A percentile compares a stretch with the other conserved stretches of the same genome.
Evolutionary conservation across 37 sponge, comb jelly and placozoan species (phyloP).

Genomic region (Theonella swinhoei): DNA sequence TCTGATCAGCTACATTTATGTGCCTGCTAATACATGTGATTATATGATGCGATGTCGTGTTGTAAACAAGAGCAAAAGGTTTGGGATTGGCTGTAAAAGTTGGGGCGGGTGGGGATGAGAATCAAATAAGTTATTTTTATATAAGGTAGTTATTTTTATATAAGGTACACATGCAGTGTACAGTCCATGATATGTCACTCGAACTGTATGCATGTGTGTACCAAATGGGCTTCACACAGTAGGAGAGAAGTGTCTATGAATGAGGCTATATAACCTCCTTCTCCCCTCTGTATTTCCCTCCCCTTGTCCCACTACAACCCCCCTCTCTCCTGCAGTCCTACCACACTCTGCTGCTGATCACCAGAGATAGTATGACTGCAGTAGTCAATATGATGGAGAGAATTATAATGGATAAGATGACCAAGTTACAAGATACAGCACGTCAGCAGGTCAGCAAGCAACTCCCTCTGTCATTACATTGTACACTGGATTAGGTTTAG

Average conservation of each 20-base stretch:
- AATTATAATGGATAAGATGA: constrained; percentile 88
- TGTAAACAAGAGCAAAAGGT: too few species aligned
- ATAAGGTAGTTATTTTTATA: too few species aligned
- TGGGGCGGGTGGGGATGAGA: neutral
- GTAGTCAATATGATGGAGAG: constrained; percentile 58
- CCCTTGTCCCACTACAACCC: neutral
- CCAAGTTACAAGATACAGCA: constrained; percentile 50
- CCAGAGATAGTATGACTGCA: constrained; percentile 80
- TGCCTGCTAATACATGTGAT: neutral
- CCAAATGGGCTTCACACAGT: too few species aligned
- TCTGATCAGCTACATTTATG: neutral
- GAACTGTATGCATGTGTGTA: too few species aligned
- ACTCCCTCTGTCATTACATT: neutral
- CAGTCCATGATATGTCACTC: too few species aligned
- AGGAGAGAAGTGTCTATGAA: too few species aligned
- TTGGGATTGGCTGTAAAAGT: neutral
- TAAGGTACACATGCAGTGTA: too few species aligned
- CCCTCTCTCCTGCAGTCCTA: constrained; percentile 53
- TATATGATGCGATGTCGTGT: too few species aligned
- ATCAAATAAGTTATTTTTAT: too few species aligned
- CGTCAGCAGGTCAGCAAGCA: constrained; percentile 71
- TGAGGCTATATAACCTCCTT: too few species aligned
- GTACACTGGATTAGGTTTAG: neutral
- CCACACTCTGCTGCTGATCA: constrained; percentile 76
- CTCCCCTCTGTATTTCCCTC: neutral